These are phyloP conservation scores for Cryptocephalus primarius DNA, from an alignment of 2,888 invertebrate genomes.

Conservation along the genomic window DNA sequence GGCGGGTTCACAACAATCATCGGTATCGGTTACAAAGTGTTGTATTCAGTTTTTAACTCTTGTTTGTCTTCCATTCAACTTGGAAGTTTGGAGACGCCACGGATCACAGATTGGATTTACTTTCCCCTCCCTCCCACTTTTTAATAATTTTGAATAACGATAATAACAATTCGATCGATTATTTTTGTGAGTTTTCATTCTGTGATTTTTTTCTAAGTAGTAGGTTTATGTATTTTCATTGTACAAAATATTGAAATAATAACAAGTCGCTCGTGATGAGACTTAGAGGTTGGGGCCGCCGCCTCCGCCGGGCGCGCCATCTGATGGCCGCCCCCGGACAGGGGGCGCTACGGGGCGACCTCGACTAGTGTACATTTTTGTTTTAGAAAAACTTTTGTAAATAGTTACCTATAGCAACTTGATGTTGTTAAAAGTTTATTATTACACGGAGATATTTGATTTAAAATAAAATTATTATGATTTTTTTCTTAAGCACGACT, in stretches of 20 bases:
- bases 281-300: constrained; percentile 12
- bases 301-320: constrained; percentile 11
- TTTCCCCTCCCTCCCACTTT: constrained; percentile 1
- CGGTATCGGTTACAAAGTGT: constrained; percentile 10
- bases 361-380: constrained; percentile 29
- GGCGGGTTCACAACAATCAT: constrained; percentile 20
- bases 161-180: constrained; percentile 20
- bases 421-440: constrained; percentile 31
- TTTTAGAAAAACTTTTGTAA: constrained; percentile 31
- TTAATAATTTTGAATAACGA: constrained; percentile 5
- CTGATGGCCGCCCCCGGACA: no score
- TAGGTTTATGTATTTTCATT: constrained; percentile 17
- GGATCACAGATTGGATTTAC: constrained; percentile 21
- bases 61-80: constrained; percentile 1
- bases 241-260: constrained; percentile 22
- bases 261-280: constrained; percentile 8
- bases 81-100: neutral
- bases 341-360: constrained; percentile 14
- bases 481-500: constrained; percentile 5
- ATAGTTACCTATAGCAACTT: constrained; percentile 34
- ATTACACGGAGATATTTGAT: constrained; percentile 26
- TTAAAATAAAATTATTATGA: constrained; percentile 21
- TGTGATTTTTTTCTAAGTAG: constrained; percentile 32
- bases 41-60: constrained; percentile 6
- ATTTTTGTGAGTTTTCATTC: constrained; percentile 35